Evolutionary conservation across 2,888 invertebrate genomes (phyloP).

Genomic region (Tolmerus cingulatus): DNA sequence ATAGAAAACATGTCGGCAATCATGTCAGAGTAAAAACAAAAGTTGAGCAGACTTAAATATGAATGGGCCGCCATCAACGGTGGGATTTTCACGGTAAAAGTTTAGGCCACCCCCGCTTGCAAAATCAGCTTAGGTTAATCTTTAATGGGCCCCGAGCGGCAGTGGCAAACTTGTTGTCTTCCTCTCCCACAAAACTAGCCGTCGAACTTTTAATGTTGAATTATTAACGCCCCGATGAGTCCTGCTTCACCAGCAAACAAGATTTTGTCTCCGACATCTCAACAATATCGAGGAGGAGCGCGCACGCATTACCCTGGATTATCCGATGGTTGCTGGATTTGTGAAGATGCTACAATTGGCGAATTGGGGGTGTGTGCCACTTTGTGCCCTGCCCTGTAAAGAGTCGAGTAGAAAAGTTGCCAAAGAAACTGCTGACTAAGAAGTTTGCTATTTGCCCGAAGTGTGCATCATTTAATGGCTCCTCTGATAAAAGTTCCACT

Average conservation of each 20-base stretch:
- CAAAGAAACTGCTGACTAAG: background rate
- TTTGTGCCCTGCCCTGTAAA: background rate
- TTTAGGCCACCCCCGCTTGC: background rate
- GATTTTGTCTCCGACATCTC: background rate
- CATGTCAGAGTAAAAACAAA: no score
- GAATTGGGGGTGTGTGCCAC: background rate
- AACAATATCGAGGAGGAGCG: background rate
- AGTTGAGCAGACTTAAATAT: background rate
- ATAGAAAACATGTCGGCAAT: no score
- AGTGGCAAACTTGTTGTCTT: background rate
- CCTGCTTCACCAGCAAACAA: background rate
- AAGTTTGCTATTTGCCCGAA: background rate
- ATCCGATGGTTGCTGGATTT: background rate
- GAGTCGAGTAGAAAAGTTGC: background rate
- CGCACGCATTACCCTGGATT: background rate
- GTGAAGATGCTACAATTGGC: background rate
- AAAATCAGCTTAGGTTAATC: background rate
- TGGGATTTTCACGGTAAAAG: background rate
- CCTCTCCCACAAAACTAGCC: background rate
- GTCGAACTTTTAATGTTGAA: background rate
- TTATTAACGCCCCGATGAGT: background rate
- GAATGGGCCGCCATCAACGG: background rate
- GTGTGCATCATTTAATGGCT: background rate
- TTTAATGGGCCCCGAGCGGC: background rate
- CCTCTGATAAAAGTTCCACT: background rate